Evolutionary conservation across 1,140 invertebrate genomes (phyloP).

Genomic region (Glomeris maerens): DNA sequence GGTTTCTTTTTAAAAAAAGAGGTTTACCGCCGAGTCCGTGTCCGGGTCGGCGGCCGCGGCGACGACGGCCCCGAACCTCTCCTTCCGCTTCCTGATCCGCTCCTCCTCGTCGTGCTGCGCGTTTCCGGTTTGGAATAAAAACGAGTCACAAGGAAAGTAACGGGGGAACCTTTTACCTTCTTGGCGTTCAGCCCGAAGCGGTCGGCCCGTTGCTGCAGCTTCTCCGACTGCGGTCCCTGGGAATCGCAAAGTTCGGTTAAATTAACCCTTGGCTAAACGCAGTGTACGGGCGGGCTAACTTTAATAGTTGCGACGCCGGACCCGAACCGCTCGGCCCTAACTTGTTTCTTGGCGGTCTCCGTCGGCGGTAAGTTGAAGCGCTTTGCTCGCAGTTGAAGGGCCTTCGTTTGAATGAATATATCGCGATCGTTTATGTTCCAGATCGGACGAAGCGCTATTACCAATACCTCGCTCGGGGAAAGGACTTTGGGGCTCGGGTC

Average conservation of each 20-base stretch:
- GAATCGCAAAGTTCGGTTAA: too few species aligned
- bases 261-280: too few species aligned
- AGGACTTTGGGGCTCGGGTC: too few species aligned
- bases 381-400: constrained; percentile 1
- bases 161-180: neutral
- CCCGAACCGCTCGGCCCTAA: neutral
- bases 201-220: neutral
- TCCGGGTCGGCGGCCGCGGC: neutral
- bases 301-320: neutral
- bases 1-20: neutral
- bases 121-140: too few species aligned
- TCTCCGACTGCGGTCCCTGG: neutral
- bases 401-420: too few species aligned
- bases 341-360: neutral
- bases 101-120: neutral
- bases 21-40: neutral
- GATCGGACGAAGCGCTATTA: too few species aligned
- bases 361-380: neutral
- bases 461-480: too few species aligned
- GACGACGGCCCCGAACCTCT: neutral
- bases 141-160: neutral
- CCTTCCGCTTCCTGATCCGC: neutral
- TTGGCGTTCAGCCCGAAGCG: neutral
- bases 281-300: too few species aligned
- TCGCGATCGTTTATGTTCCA: too few species aligned